phyloP scores from a whole-genome alignment of 1,140 invertebrate genomes.

The Drosophila repletoides region DNA sequence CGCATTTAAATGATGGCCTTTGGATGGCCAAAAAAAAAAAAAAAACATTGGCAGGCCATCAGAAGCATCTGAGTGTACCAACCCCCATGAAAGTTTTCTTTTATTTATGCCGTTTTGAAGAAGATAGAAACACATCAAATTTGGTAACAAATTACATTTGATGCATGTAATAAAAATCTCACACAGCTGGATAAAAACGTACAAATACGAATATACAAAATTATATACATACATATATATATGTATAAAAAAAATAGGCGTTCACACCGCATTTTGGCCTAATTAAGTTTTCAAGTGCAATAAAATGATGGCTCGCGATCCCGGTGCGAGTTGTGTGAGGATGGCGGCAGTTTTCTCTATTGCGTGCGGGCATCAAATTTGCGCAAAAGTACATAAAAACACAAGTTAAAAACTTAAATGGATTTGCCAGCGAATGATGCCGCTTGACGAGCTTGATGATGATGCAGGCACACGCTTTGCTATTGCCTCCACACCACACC shows the following conservation, averaged over 20 bases:
- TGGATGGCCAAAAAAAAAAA: constrained; percentile 2
- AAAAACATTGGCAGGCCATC: constrained; percentile 45
- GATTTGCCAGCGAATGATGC: constrained; percentile 46
- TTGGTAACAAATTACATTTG: constrained; percentile 82
- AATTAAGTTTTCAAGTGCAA: constrained; percentile 82
- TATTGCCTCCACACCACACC: neutral
- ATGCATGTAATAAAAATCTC: constrained; percentile 77
- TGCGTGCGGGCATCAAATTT: constrained; percentile 74
- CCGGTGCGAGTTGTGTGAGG: constrained; percentile 1
- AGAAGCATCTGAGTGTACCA: constrained; percentile 21
- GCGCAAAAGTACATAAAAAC: constrained; percentile 70
- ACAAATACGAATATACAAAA: constrained; percentile 7
- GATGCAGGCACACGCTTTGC: constrained; percentile 35
- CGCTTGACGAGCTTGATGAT: constrained; percentile 29
- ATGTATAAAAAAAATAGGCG: constrained; percentile 63
- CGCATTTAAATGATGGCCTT: constrained; percentile 69
- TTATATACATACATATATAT: too few relatives aligned
- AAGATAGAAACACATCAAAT: constrained; percentile 81
- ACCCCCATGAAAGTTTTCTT: constrained; percentile 46
- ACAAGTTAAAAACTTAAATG: constrained; percentile 79
- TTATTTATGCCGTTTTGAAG: constrained; percentile 76
- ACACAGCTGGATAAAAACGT: constrained; percentile 53
- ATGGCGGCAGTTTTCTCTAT: constrained; percentile 36
- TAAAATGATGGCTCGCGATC: constrained; percentile 70
- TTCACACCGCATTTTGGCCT: constrained; percentile 78